A percentile compares a stretch with the other conserved stretches of the same genome.
These are phyloP conservation scores for Xestia rhomboidea DNA, from an alignment of 2,888 invertebrate genomes.

Conservation along the genomic window DNA sequence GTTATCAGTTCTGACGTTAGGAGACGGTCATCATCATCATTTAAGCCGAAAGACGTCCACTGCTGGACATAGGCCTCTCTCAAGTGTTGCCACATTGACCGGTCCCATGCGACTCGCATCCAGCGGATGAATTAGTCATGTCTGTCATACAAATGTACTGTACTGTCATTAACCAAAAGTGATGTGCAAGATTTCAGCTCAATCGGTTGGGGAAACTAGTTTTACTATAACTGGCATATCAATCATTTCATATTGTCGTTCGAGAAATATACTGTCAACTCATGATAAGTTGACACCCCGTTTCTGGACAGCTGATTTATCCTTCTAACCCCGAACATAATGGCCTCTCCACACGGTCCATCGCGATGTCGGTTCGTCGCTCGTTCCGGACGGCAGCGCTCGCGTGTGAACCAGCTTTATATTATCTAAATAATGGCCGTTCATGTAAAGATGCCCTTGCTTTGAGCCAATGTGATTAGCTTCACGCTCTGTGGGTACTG, in stretches of 20 bases:
- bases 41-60: no score
- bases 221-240: no score
- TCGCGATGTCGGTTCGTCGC: slow-evolving; percentile 69
- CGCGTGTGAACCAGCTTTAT: slow-evolving; percentile 73
- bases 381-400: slow-evolving; percentile 71
- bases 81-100: no score
- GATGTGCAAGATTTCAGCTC: no score
- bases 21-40: no score
- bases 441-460: slow-evolving; percentile 45
- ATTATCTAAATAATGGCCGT: slow-evolving; percentile 52
- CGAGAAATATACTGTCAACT: neutral
- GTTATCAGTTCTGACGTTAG: no score
- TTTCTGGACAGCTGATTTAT: slow-evolving; percentile 12
- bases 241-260: neutral
- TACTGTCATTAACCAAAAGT: no score
- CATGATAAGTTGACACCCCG: neutral
- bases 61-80: no score
- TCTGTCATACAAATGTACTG: no score
- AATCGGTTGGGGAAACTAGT: no score
- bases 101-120: no score
- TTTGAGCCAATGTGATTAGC: slow-evolving; percentile 45
- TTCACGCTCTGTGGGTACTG: slow-evolving; percentile 42
- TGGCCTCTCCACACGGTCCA: slow-evolving; percentile 54
- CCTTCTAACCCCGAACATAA: slow-evolving; percentile 1
- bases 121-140: no score